A percentile compares a stretch with the other conserved stretches of the same genome.
Evolutionary conservation across 2,113 vertebrate species (phyloP).

Genomic region (Poicephalus meyeri): DNA sequence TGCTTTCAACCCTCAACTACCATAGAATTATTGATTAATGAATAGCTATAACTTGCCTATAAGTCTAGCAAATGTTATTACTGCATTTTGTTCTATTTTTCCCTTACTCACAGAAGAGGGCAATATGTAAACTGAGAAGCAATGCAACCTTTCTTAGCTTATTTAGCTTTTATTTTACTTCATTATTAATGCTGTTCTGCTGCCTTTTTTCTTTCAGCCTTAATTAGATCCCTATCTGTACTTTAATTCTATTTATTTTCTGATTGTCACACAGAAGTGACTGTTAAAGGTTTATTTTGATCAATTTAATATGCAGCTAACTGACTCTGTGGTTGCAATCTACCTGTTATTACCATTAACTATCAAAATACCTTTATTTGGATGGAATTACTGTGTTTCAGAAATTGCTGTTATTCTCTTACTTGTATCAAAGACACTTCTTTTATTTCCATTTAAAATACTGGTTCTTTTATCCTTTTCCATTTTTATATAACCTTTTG

Average conservation of each 20-base stretch:
- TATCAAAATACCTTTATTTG: not conserved
- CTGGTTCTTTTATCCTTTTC: conserved; percentile 35
- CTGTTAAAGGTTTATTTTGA: not conserved
- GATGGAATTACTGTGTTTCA: not conserved
- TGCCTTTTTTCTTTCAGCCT: not conserved
- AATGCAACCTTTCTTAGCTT: not conserved
- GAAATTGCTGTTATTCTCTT: conserved; percentile 2
- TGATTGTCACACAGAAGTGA: not conserved
- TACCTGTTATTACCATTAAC: not conserved
- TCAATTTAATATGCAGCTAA: not conserved
- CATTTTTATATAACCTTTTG: conserved; percentile 44
- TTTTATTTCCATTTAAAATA: conserved; percentile 24
- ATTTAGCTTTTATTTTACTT: not conserved
- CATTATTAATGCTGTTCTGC: not conserved
- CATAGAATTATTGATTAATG: not conserved
- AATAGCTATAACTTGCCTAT: not conserved
- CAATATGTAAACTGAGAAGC: not conserved
- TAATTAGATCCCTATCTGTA: not conserved
- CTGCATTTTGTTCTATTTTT: not conserved
- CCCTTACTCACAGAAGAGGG: not conserved
- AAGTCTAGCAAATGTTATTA: not conserved
- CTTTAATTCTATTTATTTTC: not conserved
- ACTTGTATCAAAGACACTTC: not conserved
- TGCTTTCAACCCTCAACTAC: not conserved
- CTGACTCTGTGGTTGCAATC: not conserved